These are phyloP conservation scores for Alloscopus bannaensis DNA, from an alignment of 2,888 invertebrate species.

Conservation along the genomic window DNA sequence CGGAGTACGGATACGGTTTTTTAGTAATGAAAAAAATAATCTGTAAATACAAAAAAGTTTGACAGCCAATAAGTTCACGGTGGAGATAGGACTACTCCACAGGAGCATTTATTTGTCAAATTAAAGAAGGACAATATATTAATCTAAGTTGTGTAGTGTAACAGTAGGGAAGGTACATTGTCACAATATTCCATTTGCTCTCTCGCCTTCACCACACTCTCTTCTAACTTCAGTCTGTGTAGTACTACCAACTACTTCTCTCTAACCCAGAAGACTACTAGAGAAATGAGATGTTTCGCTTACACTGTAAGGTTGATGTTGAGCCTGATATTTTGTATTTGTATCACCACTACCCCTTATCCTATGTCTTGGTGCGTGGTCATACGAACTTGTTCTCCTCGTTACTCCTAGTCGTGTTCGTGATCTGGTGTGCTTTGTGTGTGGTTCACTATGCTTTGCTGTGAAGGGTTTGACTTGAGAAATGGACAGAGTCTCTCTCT, in stretches of 20 bases:
- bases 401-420: too few relatives aligned
- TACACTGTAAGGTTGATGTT: too few relatives aligned
- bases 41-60: conserved; percentile 50
- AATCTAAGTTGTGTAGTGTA: conserved; percentile 13
- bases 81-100: too few relatives aligned
- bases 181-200: conserved; percentile 35
- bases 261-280: background rate
- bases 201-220: too few relatives aligned
- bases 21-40: conserved; percentile 44
- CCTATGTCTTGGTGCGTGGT: background rate
- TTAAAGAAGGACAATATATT: conserved; percentile 53
- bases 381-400: conserved; percentile 14
- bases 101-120: conserved; percentile 60
- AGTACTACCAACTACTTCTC: background rate
- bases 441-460: too few relatives aligned
- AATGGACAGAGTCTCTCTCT: too few relatives aligned
- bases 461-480: too few relatives aligned
- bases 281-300: conserved; percentile 1
- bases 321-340: conserved; percentile 11
- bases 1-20: too few relatives aligned
- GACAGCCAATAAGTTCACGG: conserved; percentile 51
- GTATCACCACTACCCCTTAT: background rate
- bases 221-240: background rate
- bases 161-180: conserved; percentile 40
- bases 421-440: too few relatives aligned